These are phyloP conservation scores for Oceanodroma tethys DNA, from an alignment of 2,113 vertebrate genomes.

Conservation along the genomic window DNA sequence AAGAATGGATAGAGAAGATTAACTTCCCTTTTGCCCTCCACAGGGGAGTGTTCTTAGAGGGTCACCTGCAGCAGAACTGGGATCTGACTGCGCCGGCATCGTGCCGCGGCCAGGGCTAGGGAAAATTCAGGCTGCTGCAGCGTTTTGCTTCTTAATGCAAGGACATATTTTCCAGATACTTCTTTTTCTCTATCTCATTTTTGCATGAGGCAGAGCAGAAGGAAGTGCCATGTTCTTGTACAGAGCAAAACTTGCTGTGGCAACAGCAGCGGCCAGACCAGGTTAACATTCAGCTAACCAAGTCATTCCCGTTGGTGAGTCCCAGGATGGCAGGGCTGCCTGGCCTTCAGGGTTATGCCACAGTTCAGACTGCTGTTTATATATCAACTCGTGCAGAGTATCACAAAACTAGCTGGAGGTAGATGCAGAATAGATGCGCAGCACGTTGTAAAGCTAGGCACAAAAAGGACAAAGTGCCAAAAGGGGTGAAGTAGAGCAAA, in stretches of 20 bases:
- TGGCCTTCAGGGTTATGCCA: not conserved
- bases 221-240: not conserved
- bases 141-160: not conserved
- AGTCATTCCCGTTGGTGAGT: not conserved
- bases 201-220: not conserved
- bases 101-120: accelerated
- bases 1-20: not conserved
- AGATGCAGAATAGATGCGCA: not conserved
- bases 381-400: not conserved
- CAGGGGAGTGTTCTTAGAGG: not conserved
- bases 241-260: not conserved
- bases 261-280: not conserved
- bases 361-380: not conserved
- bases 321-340: not conserved
- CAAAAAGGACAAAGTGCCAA: not conserved
- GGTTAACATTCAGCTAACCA: not conserved
- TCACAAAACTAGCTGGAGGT: not conserved
- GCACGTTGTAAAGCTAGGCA: not conserved
- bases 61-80: not conserved
- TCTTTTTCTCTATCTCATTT: not conserved
- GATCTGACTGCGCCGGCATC: not conserved
- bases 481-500: not conserved
- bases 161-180: not conserved
- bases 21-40: not conserved
- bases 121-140: not conserved